These are phyloP conservation scores for Lepidochitona cinerea DNA, from an alignment of 2,888 invertebrate species.

Conservation along the genomic window DNA sequence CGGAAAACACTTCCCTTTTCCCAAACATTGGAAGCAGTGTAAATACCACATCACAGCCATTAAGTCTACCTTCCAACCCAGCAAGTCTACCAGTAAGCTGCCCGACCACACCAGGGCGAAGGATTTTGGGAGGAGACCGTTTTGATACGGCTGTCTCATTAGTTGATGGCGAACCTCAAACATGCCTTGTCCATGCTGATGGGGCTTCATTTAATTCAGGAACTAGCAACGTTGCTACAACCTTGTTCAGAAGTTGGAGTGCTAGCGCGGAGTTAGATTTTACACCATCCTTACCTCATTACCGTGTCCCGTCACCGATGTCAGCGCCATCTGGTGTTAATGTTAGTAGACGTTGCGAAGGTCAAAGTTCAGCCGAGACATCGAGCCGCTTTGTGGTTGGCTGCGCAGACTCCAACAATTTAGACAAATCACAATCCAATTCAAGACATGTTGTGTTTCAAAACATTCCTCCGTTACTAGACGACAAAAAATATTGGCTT, in stretches of 20 bases:
- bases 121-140: conserved; percentile 23
- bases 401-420: not conserved
- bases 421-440: not conserved
- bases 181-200: conserved; percentile 2
- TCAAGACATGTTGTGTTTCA: not conserved
- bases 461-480: not conserved
- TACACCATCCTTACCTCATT: not conserved
- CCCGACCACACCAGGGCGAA: conserved; percentile 24
- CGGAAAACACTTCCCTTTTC: conserved; percentile 50
- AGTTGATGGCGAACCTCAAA: conserved; percentile 19
- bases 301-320: not conserved
- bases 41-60: conserved; percentile 38
- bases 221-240: conserved; percentile 31
- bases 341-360: not conserved
- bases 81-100: not conserved
- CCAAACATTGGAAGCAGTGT: conserved; percentile 52
- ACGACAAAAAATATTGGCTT: not conserved
- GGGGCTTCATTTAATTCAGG: conserved; percentile 4
- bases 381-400: not conserved
- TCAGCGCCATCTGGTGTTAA: not conserved
- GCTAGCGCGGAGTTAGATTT: conserved; percentile 32
- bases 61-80: conserved; percentile 8
- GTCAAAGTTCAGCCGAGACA: not conserved
- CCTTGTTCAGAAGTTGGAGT: conserved; percentile 37
- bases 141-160: conserved; percentile 34